These are phyloP conservation scores for Australoheros facetus DNA, from an alignment of 2,797 vertebrate genomes.

Conservation along the genomic window DNA sequence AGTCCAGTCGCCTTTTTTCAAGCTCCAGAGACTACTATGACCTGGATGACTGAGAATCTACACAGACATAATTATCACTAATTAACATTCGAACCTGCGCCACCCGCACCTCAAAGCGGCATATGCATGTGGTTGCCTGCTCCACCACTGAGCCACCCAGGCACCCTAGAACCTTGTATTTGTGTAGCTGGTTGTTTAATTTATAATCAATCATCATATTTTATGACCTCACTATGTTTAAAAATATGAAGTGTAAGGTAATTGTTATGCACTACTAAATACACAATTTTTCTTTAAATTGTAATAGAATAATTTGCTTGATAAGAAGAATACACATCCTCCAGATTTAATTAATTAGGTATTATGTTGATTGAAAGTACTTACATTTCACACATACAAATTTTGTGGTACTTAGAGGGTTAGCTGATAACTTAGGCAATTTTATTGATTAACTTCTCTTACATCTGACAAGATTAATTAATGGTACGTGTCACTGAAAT, in stretches of 20 bases:
- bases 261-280: neutral
- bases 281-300: neutral
- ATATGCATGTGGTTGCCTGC: no score
- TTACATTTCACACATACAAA: neutral
- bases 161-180: no score
- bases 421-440: neutral
- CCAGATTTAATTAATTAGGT: neutral
- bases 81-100: no score
- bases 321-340: neutral
- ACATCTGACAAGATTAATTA: neutral
- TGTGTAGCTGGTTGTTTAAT: neutral
- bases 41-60: no score
- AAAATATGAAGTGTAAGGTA: no score
- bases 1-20: no score
- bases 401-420: neutral
- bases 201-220: neutral
- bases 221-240: no score
- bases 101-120: no score
- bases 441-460: neutral
- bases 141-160: no score
- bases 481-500: neutral
- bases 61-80: no score
- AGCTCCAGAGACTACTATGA: no score
- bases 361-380: neutral
- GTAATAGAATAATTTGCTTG: neutral